Base-by-base conservation (phyloP, 2,888 invertebrate species). In the Petrophora chlorosata region DNA sequence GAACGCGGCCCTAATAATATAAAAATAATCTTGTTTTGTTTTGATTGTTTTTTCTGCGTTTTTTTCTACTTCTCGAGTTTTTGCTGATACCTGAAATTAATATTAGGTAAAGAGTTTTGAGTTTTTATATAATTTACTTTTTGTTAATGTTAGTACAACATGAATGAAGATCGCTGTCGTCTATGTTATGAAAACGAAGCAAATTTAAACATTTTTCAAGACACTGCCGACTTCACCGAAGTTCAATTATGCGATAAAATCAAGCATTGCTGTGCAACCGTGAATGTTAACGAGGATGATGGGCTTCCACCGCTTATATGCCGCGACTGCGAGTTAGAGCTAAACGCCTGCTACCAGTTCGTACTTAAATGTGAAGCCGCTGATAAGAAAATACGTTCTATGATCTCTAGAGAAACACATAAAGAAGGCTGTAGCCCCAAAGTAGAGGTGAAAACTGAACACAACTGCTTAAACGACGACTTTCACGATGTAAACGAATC, bases 231-330 rank as follows among this genome's bases (percentile, higher is more conserved):
- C n/a, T n/a, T 54, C 7, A 62, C 57, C 14, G 36, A 13, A 1
- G 45, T 61, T 28, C 67, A 63, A 40, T 40, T 71, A 5, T 49
- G 69, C 39, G 53, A 53, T 12, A 83, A 80, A 71, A 75, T 87
- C 44, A 69, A 72, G 62, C 67, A 75, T 54, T 85, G 82, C 56
- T 85, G 85, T 61, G 49, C 65, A 16, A 78, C 74, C 39, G 22
- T 85, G 19, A 59, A 39, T 32, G 61, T 85, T 12, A 35, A 53
- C 17, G 63, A 76, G 46, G 70, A 67, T 3, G 87, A 87, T 49
- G 79, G 78, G 3, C 60, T 85, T 12, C 83, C 87, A 0, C 26
- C 65, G 0, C 32, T 57, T 39, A 70, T 87, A 14, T 88, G 88
- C 51, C 34, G 34, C 2, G 30, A 14, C 5, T 87, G 87, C 53